A percentile compares a stretch with the other conserved stretches of the same genome.
Evolutionary conservation across 2,888 invertebrate species (phyloP).

Genomic region (Teleogryllus oceanicus): DNA sequence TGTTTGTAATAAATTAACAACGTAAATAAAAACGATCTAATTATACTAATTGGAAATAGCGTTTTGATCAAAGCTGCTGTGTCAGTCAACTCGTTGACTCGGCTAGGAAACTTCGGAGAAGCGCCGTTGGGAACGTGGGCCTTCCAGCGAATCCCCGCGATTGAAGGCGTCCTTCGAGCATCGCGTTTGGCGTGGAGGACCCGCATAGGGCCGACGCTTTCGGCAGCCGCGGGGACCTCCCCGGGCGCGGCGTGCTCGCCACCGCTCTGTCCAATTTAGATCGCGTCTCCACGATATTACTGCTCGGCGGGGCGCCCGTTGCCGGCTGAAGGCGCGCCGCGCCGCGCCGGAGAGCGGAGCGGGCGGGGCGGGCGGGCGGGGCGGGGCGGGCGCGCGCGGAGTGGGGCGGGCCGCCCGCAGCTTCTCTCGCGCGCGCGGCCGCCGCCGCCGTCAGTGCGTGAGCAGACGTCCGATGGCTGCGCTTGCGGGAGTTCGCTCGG

Average conservation of each 20-base stretch:
- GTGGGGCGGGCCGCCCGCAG: neutral
- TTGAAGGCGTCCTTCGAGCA: neutral
- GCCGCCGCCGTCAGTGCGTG: slow-evolving; percentile 19
- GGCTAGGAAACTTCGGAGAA: too few species aligned
- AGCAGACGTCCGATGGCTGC: neutral
- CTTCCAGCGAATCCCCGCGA: neutral
- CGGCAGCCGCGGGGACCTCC: neutral
- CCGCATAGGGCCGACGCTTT: neutral
- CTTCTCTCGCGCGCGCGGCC: neutral
- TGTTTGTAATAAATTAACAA: neutral
- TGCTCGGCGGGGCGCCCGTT: neutral
- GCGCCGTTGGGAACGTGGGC: too few species aligned
- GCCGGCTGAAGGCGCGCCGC: neutral
- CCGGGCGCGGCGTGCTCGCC: neutral
- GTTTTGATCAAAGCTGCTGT: too few species aligned
- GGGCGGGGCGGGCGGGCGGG: neutral
- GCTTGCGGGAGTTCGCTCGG: neutral
- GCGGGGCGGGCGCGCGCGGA: neutral
- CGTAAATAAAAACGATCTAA: too few species aligned
- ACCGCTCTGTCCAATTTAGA: neutral
- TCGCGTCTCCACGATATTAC: neutral
- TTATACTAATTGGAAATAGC: too few species aligned
- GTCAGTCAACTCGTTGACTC: too few species aligned
- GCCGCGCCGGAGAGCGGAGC: neutral
- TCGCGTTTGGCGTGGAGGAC: neutral